Percentiles rank a stretch among this genome's conserved stretches.
phyloP scores from a whole-genome alignment of 2,113 vertebrate genomes.

The Pygoscelis antarcticus region DNA sequence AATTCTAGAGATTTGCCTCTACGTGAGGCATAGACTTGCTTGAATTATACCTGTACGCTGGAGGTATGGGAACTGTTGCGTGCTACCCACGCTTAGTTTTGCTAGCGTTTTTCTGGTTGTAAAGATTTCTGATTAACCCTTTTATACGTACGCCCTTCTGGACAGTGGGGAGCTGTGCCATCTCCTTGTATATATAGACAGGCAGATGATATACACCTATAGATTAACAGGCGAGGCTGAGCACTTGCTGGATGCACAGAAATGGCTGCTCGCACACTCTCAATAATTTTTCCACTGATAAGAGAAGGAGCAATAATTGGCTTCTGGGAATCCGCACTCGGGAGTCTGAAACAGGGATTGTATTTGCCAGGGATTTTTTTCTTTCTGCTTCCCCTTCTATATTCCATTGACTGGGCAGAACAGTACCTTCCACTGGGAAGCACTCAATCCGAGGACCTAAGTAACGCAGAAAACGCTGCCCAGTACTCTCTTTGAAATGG shows the following conservation, averaged over 20 bases:
- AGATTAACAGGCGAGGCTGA: not conserved
- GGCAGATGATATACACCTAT: fast-evolving
- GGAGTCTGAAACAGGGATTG: not conserved
- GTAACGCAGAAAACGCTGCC: not conserved
- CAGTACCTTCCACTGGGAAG: not conserved
- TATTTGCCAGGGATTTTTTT: not conserved
- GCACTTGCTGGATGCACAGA: not conserved
- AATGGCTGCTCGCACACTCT: not conserved
- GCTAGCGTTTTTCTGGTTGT: not conserved
- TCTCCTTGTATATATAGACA: not conserved
- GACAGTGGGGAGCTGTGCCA: not conserved
- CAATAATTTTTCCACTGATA: not conserved
- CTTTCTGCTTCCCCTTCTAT: not conserved
- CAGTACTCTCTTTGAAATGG: too few relatives aligned
- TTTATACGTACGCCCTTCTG: not conserved
- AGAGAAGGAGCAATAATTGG: not conserved
- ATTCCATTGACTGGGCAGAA: not conserved
- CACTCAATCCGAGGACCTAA: not conserved
- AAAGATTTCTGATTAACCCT: not conserved
- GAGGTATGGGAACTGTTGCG: fast-evolving
- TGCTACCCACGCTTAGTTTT: too few relatives aligned
- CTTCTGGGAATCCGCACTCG: not conserved
- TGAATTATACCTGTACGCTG: fast-evolving
- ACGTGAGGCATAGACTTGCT: fast-evolving
- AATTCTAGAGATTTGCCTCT: too few relatives aligned